Evolutionary conservation across 2,888 invertebrate genomes (phyloP).

Genomic region (Acanthosepion lycidas): DNA sequence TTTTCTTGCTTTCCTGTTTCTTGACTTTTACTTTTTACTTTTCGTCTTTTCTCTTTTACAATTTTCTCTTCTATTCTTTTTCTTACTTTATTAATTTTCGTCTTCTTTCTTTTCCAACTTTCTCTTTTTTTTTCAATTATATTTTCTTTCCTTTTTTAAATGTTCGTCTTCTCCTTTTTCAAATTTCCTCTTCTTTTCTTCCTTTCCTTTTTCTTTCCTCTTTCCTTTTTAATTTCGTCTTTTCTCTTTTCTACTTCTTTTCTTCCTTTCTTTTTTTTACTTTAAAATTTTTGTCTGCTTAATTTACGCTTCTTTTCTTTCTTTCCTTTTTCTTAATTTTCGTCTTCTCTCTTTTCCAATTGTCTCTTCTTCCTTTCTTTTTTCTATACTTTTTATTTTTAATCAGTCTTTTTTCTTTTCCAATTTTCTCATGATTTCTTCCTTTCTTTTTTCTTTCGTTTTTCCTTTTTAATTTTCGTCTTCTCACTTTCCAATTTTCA

Average conservation of each 20-base stretch:
- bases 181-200: too few species aligned
- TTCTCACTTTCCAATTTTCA: too few species aligned
- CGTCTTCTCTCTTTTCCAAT: too few species aligned
- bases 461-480: too few species aligned
- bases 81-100: background rate
- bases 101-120: background rate
- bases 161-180: too few species aligned
- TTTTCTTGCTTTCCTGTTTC: too few species aligned
- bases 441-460: too few species aligned
- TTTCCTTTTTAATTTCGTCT: background rate
- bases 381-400: background rate
- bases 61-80: background rate
- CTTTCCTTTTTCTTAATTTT: background rate
- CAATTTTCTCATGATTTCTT: background rate
- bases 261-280: background rate
- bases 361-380: background rate
- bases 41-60: background rate
- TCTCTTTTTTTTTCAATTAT: too few species aligned
- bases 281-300: background rate
- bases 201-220: too few species aligned
- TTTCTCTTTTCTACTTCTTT: background rate
- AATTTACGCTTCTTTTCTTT: too few species aligned
- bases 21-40: background rate
- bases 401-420: too few species aligned
- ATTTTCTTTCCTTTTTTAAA: too few species aligned